Conservation (phyloP, 1,140 invertebrate species). For the Tenebrio molitor region DNA sequence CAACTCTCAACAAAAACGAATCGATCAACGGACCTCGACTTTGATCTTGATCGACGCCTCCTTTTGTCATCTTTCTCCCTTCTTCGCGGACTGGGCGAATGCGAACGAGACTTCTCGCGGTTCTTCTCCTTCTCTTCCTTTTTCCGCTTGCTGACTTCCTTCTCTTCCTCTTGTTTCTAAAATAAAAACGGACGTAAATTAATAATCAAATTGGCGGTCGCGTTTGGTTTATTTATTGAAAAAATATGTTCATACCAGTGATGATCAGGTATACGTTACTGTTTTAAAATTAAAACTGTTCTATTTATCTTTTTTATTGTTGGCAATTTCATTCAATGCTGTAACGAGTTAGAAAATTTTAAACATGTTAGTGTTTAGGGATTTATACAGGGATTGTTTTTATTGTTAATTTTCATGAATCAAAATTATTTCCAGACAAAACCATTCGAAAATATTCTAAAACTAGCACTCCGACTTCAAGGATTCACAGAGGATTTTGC, state of each 20-base stretch:
- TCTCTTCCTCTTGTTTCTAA: conserved; percentile 77
- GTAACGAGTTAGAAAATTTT: conserved; percentile 45
- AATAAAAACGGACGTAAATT: conserved; percentile 65
- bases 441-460: conserved; percentile 35
- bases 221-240: conserved; percentile 41
- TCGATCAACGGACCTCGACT: conserved; percentile 63
- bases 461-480: not conserved
- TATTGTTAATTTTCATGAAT: conserved; percentile 23
- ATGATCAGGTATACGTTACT: conserved; percentile 46
- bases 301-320: conserved; percentile 41
- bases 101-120: conserved; percentile 65
- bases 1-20: too few species aligned
- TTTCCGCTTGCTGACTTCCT: conserved; percentile 66
- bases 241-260: conserved; percentile 53
- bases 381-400: conserved; percentile 25
- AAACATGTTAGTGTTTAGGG: conserved; percentile 26
- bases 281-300: conserved; percentile 32
- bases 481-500: not conserved
- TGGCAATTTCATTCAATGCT: conserved; percentile 44
- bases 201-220: conserved; percentile 14
- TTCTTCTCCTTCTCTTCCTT: conserved; percentile 67
- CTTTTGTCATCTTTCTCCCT: conserved; percentile 63
- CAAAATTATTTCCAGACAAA: conserved; percentile 14
- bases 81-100: conserved; percentile 62
- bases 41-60: conserved; percentile 67